Base-by-base conservation (phyloP, 2,797 vertebrate species). In the Danio choprae region DNA sequence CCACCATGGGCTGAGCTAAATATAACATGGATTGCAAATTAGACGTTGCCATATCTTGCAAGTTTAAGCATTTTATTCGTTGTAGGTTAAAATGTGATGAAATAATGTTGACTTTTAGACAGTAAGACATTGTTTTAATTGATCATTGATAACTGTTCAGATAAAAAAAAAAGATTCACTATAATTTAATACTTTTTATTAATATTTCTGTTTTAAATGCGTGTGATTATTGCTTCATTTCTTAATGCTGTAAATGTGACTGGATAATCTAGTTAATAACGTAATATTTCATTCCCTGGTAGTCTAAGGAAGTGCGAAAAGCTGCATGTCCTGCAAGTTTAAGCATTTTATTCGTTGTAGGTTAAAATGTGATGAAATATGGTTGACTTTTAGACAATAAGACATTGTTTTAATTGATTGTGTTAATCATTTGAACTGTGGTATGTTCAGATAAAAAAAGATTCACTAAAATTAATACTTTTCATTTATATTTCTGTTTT, bases 1-100 rank as follows among this genome's bases (percentile, higher is more conserved):
- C 84, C 84, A 75, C 86, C 85, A 76, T 83, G 87, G 46, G 22
- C 70, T 16, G 36, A 40, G 51, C 85, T 85, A 88, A 86, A 86
- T 81, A 84, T 88, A 84, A 69, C 29, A 18, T 41, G 53, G 64
- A 84, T 72, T 72, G 55, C 41, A 56, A 68, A 46, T 46, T 62
- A 76, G 78, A 76, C 62, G 36, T 71, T 67, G 68, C 72, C 60
- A 18, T 51, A 53, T 58, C 36, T 0, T 29, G 13, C 15, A 46
- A 40, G 15, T 53, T 58, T 59, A 36, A 67, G 46, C 65, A 5
- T 60, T 16, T 59, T 58, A n/a, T 62, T 12, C 60, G 43, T 18
- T 43, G 64, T 18, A 43, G 62, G n/a, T n/a, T 43, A 20, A 64
- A 29, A 48, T 67, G 13, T 10, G 7, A 48, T 68, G 6, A 11